These are phyloP conservation scores for Atherinomorus stipes DNA, from an alignment of 2,113 vertebrate genomes.

Conservation along the genomic window DNA sequence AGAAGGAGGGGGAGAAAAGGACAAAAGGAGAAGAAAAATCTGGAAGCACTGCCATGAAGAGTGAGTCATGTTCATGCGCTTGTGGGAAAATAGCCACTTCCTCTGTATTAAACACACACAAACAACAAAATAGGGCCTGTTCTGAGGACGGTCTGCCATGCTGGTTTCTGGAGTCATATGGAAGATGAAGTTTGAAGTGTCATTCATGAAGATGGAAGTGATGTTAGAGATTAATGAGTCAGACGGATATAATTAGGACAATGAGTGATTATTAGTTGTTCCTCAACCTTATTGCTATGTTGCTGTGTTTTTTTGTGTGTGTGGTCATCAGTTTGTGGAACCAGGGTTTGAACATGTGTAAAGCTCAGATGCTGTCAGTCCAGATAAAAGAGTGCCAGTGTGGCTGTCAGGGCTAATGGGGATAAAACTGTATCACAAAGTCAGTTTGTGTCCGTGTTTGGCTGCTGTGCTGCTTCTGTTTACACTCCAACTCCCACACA, in stretches of 20 bases:
- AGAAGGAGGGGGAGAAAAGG: constrained; percentile 31
- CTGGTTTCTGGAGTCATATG: neutral
- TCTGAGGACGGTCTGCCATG: neutral
- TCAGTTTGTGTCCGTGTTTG: constrained; percentile 47
- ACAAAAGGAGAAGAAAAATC: constrained; percentile 71
- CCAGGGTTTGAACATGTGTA: constrained; percentile 26
- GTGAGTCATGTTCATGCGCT: constrained; percentile 79
- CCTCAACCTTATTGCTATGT: neutral
- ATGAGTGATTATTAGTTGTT: constrained; percentile 8
- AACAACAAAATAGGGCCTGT: constrained; percentile 40
- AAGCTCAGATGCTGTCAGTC: constrained; percentile 13
- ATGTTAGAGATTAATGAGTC: constrained; percentile 1
- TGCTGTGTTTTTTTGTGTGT: constrained; percentile 14
- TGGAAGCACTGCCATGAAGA: constrained; percentile 62
- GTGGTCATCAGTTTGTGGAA: constrained; percentile 34
- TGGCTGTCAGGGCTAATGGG: constrained; percentile 27
- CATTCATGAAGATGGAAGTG: neutral
- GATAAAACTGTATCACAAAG: constrained; percentile 31
- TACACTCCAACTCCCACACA: constrained; percentile 32
- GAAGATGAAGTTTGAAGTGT: neutral
- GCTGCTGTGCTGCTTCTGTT: constrained; percentile 31
- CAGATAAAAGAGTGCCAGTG: neutral
- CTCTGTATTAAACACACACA: constrained; percentile 59
- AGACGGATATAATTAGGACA: constrained; percentile 17
- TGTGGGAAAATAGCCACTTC: constrained; percentile 78